Percentiles rank a stretch among this genome's conserved stretches.
Conservation (phyloP, 2,113 vertebrate species). For the Cavia porcellus region DNA sequence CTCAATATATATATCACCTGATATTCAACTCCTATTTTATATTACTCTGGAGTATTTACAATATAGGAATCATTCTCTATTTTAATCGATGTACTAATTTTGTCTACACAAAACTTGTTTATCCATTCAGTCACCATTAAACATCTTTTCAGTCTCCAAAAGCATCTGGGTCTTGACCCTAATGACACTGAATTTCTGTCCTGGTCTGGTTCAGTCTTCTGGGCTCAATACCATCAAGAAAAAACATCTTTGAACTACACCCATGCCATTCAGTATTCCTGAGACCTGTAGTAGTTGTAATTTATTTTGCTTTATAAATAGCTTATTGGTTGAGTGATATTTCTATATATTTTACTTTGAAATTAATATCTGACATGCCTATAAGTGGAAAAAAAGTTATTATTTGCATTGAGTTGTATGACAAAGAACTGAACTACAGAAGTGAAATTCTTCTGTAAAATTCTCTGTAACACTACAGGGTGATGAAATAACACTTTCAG, state of each 20-base stretch:
- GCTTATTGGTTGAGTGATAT: not conserved
- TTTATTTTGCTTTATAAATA: not conserved
- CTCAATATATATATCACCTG: not conserved
- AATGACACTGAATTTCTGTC: rapidly evolving
- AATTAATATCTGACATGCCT: not conserved
- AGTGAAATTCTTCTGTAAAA: not conserved
- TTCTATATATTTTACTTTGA: not conserved
- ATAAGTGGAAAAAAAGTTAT: not conserved
- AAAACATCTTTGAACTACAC: not conserved
- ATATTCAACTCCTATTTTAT: not conserved
- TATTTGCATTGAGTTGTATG: not conserved
- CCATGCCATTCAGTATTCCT: not conserved
- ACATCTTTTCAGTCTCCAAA: not conserved
- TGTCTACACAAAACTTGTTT: not conserved
- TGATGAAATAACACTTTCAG: not conserved
- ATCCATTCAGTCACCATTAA: not conserved
- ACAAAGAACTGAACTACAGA: not conserved
- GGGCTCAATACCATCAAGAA: not conserved
- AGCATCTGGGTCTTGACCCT: not conserved
- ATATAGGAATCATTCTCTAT: not conserved
- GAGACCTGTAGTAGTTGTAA: not conserved
- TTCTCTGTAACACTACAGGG: not conserved
- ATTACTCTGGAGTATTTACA: not conserved
- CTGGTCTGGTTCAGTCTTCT: rapidly evolving
- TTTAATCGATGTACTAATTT: not conserved